Evolutionary conservation across 2,113 vertebrate species (phyloP).

Genomic region (Bostrychus sinensis): DNA sequence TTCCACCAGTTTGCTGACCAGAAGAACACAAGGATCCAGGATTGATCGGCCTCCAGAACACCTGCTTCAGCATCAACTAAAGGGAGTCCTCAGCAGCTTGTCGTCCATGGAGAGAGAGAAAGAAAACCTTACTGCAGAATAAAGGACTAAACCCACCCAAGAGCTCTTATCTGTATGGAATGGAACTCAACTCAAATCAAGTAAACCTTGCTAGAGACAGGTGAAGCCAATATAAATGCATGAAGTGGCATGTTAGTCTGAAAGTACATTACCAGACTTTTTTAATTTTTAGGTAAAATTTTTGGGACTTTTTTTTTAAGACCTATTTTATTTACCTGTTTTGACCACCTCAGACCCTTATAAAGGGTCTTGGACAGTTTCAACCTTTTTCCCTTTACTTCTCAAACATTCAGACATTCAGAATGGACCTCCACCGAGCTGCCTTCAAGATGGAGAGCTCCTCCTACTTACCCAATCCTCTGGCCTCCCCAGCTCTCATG

Average conservation of each 20-base stretch:
- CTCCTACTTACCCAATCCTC: conserved; percentile 96
- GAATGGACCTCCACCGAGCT: conserved; percentile 98
- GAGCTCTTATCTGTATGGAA: conserved; percentile 31
- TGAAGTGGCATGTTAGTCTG: conserved; percentile 32
- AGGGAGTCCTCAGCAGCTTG: conserved; percentile 17
- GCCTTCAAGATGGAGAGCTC: conserved; percentile 99
- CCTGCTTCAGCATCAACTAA: conserved; percentile 11
- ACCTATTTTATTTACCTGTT: conserved; percentile 22
- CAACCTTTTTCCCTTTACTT: conserved; percentile 57
- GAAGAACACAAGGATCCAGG: conserved; percentile 56
- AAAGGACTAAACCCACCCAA: conserved; percentile 19
- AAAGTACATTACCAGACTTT: conserved; percentile 19
- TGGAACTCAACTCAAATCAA: conserved; percentile 27
- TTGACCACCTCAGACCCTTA: conserved; percentile 37
- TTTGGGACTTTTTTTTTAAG: conserved; percentile 28
- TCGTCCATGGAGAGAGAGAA: conserved; percentile 16
- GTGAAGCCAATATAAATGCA: conserved; percentile 15
- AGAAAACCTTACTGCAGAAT: conserved; percentile 6
- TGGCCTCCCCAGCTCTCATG: conserved; percentile 98
- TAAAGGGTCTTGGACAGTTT: conserved; percentile 51
- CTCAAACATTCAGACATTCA: conserved; percentile 23
- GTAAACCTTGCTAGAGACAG: conserved; percentile 22
- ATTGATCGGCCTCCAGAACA: conserved; percentile 40
- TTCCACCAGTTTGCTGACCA: conserved; percentile 53
- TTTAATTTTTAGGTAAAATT: conserved; percentile 9